Percentiles rank a stretch among this genome's conserved stretches.
These are phyloP conservation scores for Stomatorhinus walkeri DNA, from an alignment of 2,797 vertebrate species.

Conservation along the genomic window DNA sequence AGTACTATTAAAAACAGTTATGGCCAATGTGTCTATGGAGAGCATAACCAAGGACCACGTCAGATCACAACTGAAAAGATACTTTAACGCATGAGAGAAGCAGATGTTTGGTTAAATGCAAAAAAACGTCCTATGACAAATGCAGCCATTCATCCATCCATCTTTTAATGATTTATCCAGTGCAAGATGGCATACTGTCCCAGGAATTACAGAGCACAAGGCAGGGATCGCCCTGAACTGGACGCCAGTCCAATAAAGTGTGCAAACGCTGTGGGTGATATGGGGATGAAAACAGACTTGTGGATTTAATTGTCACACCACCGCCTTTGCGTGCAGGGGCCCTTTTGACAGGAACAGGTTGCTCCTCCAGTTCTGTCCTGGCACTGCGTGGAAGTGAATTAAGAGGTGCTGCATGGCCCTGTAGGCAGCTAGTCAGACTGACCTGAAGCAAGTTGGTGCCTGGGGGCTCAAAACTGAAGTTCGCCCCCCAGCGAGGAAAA, in stretches of 20 bases:
- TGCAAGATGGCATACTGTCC: not conserved
- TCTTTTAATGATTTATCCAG: not conserved
- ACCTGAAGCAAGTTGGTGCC: conserved; percentile 4
- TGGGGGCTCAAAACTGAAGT: not conserved
- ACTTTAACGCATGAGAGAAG: not conserved
- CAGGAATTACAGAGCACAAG: not conserved
- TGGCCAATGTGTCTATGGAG: not conserved
- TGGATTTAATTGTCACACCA: not conserved
- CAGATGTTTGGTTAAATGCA: not conserved
- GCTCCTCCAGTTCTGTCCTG: not conserved
- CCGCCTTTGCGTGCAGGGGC: not conserved
- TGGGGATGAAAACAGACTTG: not conserved
- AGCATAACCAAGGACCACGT: not conserved
- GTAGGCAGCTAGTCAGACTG: not conserved
- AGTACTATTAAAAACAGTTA: not conserved
- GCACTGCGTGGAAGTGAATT: not conserved
- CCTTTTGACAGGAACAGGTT: not conserved
- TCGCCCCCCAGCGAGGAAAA: not conserved
- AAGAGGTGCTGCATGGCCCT: not conserved
- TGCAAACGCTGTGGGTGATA: not conserved
- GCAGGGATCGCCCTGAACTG: not conserved
- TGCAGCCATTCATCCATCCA: not conserved
- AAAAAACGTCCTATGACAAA: not conserved
- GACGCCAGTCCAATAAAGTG: not conserved
- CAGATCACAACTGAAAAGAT: not conserved